phyloP scores from a whole-genome alignment of 1,140 invertebrate species.

The Apocrypta bakeri region DNA sequence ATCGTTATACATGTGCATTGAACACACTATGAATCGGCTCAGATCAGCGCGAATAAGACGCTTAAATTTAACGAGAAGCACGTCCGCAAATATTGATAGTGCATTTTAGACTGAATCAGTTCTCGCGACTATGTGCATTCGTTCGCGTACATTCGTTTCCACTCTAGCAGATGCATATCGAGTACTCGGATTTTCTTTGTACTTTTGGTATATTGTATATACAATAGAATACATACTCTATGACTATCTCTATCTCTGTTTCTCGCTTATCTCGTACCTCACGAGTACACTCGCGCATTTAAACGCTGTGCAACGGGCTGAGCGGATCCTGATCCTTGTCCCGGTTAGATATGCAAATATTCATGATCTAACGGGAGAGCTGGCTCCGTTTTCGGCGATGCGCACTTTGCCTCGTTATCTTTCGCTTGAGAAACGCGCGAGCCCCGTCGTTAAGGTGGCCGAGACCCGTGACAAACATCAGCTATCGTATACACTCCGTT shows the following conservation, averaged over 20 bases:
- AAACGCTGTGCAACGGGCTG: background rate
- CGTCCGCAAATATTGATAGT: background rate
- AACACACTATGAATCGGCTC: too few species aligned
- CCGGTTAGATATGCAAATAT: conserved; percentile 9
- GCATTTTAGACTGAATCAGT: background rate
- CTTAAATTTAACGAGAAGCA: background rate
- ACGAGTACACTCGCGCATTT: background rate
- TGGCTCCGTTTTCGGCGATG: background rate
- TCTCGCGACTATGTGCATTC: too few species aligned
- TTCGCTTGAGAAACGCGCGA: background rate
- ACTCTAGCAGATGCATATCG: too few species aligned
- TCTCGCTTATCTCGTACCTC: background rate
- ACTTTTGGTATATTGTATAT: too few species aligned
- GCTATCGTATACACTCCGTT: background rate
- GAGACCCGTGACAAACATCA: background rate
- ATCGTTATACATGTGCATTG: too few species aligned
- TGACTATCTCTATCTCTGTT: too few species aligned
- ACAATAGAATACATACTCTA: too few species aligned
- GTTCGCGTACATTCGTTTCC: background rate
- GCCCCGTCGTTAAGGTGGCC: background rate
- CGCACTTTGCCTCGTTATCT: background rate
- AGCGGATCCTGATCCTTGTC: too few species aligned
- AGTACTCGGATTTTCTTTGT: too few species aligned
- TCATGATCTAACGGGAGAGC: background rate
- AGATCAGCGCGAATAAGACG: background rate